Conservation (phyloP, 35 echinoderm and acorn worm species). For the Patiria miniata region DNA sequence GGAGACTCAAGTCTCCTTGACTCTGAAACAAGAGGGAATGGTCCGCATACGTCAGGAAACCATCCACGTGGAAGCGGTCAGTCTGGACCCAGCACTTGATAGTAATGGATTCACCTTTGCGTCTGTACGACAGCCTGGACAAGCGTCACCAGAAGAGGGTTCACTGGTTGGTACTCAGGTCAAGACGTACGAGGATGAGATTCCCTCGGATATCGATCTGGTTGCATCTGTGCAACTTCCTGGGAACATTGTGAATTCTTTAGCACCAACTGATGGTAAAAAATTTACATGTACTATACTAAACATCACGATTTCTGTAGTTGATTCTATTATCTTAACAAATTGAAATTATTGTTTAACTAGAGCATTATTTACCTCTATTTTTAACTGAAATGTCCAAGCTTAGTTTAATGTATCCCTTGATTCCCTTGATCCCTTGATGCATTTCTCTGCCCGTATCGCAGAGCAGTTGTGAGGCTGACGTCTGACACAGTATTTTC, state of each 20-base stretch:
- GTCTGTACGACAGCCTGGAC: not conserved
- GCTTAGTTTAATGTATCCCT: no score
- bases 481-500: no score
- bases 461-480: no score
- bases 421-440: no score
- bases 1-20: constrained; percentile 5
- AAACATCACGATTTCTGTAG: no score
- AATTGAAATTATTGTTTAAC: no score
- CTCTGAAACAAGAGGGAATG: not conserved
- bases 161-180: not conserved
- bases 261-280: not conserved
- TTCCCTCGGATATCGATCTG: not conserved
- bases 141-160: not conserved
- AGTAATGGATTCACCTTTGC: constrained; percentile 28
- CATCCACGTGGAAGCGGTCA: constrained; percentile 20
- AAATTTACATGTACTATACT: not conserved
- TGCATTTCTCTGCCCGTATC: no score
- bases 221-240: constrained; percentile 29
- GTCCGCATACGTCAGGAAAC: not conserved
- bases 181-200: not conserved
- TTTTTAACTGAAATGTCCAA: no score
- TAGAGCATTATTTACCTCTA: no score
- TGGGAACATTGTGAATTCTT: not conserved
- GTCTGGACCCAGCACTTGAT: not conserved
- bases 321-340: no score